These are phyloP conservation scores for Rhegmatorhina hoffmannsi DNA, from an alignment of 2,113 vertebrate species.

Conservation along the genomic window DNA sequence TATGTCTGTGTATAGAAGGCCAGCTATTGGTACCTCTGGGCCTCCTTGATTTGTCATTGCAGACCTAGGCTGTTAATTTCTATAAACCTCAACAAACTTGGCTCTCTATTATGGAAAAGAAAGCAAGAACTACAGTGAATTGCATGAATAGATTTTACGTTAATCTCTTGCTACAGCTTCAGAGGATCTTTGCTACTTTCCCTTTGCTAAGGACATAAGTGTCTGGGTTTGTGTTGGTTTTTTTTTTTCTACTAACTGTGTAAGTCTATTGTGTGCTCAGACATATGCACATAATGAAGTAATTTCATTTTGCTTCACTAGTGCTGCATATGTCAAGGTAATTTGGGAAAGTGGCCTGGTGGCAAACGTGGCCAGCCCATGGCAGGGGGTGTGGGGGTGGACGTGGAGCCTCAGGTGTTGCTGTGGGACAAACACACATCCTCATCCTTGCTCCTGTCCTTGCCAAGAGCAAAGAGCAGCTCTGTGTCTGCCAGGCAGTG, in stretches of 20 bases:
- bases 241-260: neutral
- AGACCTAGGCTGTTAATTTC: neutral
- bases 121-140: neutral
- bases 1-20: neutral
- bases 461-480: neutral
- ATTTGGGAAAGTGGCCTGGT: neutral
- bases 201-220: neutral
- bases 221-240: neutral
- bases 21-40: neutral
- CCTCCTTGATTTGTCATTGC: neutral
- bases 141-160: neutral
- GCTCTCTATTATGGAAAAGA: neutral
- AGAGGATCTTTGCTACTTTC: neutral
- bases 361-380: neutral
- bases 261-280: neutral
- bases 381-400: neutral
- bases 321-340: rapidly evolving
- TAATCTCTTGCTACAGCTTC: neutral
- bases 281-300: neutral
- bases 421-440: neutral
- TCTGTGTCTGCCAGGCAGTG: neutral
- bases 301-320: neutral
- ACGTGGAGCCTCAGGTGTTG: neutral
- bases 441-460: neutral
- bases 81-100: neutral